A percentile compares a stretch with the other conserved stretches of the same genome.
These are phyloP conservation scores for Nestor notabilis DNA, from an alignment of 2,113 vertebrate genomes.

Conservation along the genomic window DNA sequence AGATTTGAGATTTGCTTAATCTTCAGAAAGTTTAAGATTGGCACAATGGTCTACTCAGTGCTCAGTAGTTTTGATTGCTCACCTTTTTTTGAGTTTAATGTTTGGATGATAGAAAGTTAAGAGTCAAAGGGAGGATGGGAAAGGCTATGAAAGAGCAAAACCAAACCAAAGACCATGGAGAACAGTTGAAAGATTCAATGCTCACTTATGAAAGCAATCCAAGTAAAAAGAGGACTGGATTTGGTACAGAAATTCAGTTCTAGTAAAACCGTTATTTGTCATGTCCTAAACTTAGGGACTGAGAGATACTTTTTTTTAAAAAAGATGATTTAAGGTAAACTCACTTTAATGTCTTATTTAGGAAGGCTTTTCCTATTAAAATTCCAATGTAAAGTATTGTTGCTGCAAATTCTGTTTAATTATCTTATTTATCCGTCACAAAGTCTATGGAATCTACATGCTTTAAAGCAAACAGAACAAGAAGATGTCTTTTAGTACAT, in stretches of 20 bases:
- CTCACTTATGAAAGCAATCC: not conserved
- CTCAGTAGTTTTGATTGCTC: not conserved
- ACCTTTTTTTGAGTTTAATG: not conserved
- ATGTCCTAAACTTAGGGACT: not conserved
- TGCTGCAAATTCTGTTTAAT: not conserved
- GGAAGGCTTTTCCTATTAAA: not conserved
- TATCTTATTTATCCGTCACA: not conserved
- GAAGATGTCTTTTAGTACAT: not conserved
- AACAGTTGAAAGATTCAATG: not conserved
- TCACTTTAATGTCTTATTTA: not conserved
- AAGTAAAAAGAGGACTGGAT: not conserved
- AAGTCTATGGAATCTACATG: not conserved
- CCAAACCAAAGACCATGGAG: not conserved
- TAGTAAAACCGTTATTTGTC: not conserved
- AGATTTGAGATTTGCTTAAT: not conserved
- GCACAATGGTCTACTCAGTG: not conserved
- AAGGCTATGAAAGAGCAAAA: not conserved
- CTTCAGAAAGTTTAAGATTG: not conserved
- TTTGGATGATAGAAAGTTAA: not conserved
- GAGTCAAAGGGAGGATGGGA: not conserved
- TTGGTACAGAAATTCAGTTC: not conserved
- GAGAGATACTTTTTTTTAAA: not conserved
- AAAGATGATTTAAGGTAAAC: not conserved
- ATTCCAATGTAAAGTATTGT: not conserved
- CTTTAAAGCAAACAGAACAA: not conserved